A percentile compares a stretch with the other conserved stretches of the same genome.
phyloP scores from a whole-genome alignment of 2,797 vertebrate genomes.

The Thripadectes ignobilis region DNA sequence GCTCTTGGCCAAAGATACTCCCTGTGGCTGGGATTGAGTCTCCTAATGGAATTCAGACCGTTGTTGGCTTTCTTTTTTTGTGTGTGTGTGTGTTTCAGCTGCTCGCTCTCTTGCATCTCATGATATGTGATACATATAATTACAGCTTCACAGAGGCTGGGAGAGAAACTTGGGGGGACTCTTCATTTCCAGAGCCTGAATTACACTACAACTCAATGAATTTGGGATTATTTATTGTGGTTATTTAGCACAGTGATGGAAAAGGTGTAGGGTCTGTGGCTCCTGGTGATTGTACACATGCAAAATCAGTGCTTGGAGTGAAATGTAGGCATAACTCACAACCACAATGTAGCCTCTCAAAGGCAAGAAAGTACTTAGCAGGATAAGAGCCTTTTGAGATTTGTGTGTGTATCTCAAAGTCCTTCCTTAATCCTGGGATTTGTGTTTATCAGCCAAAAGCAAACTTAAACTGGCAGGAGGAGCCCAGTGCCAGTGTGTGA shows the following conservation, averaged over 20 bases:
- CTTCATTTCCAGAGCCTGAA: not conserved
- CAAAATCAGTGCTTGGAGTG: not conserved
- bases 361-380: not conserved
- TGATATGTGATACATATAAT: not conserved
- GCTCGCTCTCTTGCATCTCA: not conserved
- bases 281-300: not conserved
- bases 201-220: not conserved
- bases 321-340: not conserved
- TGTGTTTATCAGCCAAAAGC: not conserved
- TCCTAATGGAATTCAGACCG: not conserved
- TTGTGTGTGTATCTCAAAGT: no score
- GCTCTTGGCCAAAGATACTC: not conserved
- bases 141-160: not conserved
- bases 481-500: not conserved
- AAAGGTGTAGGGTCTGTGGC: not conserved
- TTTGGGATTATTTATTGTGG: not conserved
- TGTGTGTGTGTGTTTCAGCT: not conserved
- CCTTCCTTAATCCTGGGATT: not conserved
- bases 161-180: not conserved
- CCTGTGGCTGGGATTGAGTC: not conserved
- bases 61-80: not conserved
- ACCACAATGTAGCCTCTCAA: not conserved
- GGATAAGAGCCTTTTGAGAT: not conserved
- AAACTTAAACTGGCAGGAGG: not conserved
- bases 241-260: not conserved